Evolutionary conservation across 92 coral and sea anemone genomes (phyloP).

Genomic region (Zoanthus gigantus): DNA sequence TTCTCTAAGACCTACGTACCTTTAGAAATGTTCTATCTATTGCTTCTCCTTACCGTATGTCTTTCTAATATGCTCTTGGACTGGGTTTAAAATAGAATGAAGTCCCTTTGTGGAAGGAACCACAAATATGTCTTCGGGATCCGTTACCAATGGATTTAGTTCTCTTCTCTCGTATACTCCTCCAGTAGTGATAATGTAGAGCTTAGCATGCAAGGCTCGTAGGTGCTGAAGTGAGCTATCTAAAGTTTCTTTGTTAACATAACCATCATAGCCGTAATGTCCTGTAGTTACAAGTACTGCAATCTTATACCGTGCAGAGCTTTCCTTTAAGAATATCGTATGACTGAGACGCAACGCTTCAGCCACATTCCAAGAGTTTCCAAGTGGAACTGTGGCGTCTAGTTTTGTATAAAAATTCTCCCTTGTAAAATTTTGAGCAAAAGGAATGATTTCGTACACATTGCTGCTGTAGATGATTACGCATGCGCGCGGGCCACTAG

Average conservation of each 20-base stretch:
- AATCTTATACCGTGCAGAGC: background rate
- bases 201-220: constrained; percentile 2
- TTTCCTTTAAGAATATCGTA: constrained; percentile 7
- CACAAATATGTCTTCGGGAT: constrained; percentile 17
- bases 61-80: background rate
- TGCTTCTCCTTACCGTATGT: constrained; percentile 9
- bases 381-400: constrained; percentile 10
- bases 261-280: background rate
- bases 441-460: constrained; percentile 30
- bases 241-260: background rate
- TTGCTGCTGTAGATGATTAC: constrained; percentile 69
- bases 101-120: background rate
- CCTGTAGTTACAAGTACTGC: constrained; percentile 18
- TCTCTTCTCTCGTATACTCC: background rate
- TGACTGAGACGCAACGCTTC: constrained; percentile 1
- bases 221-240: constrained; percentile 6
- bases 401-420: constrained; percentile 15
- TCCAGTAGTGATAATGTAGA: constrained; percentile 22
- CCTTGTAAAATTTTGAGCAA: constrained; percentile 28
- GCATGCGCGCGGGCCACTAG: constrained; percentile 60
- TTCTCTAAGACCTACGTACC: no score
- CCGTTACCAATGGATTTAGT: background rate
- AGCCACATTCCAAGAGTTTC: constrained; percentile 16
- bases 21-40: no score
- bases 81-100: background rate